phyloP scores from a whole-genome alignment of 2,888 invertebrate species.

The Listrodromus nycthemerus region DNA sequence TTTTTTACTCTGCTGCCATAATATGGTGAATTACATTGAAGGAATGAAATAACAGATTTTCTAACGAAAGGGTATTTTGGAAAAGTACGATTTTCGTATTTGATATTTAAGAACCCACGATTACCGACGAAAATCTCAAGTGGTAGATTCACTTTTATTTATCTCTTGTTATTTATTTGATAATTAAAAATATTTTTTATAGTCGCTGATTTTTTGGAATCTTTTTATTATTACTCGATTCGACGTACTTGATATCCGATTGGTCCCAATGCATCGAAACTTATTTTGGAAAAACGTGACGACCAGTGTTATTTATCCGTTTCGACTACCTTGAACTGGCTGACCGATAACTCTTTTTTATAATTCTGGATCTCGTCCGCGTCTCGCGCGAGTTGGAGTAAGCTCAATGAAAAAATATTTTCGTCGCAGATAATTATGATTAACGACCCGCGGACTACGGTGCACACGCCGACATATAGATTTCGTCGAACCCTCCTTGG shows the following conservation, averaged over 20 bases:
- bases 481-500: conserved; percentile 40
- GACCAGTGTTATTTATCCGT: background rate
- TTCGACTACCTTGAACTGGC: background rate
- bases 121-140: background rate
- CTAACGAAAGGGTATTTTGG: conserved; percentile 37
- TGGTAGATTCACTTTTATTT: background rate
- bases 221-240: background rate
- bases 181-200: background rate
- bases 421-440: conserved; percentile 49
- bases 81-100: background rate
- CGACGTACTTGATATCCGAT: background rate
- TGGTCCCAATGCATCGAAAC: background rate
- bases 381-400: background rate
- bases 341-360: conserved; percentile 15
- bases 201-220: background rate
- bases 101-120: background rate
- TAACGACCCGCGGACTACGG: conserved; percentile 24
- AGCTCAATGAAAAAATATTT: conserved; percentile 20
- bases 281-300: background rate
- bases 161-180: background rate
- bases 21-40: conserved; percentile 78
- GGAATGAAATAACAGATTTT: conserved; percentile 73
- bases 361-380: conserved; percentile 7
- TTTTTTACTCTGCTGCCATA: conserved; percentile 78
- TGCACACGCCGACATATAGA: conserved; percentile 25